These are phyloP conservation scores for Ictalurus punctatus DNA, from an alignment of 2,113 vertebrate species.

Conservation along the genomic window DNA sequence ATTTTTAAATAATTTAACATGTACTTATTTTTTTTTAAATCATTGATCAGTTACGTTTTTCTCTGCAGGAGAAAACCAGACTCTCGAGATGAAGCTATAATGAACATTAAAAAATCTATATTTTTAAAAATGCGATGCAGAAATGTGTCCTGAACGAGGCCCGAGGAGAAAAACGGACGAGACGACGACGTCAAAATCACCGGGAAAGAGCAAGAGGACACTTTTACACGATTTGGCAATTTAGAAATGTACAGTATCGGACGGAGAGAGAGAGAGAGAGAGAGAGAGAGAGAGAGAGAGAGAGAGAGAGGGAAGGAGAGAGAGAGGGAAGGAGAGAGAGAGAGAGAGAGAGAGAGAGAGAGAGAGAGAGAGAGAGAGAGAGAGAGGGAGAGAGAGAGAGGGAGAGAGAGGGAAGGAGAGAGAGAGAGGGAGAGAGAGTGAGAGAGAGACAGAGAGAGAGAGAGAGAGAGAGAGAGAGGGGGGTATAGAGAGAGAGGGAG, in stretches of 20 bases:
- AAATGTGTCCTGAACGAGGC: background rate
- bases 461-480: too few relatives aligned
- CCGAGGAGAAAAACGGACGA: background rate
- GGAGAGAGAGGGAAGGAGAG: too few relatives aligned
- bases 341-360: too few relatives aligned
- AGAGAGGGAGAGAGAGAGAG: too few relatives aligned
- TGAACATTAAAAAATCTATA: too few relatives aligned
- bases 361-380: too few relatives aligned
- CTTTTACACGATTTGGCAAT: slow-evolving; percentile 47
- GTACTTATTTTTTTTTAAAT: background rate
- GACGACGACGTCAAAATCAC: slow-evolving; percentile 65
- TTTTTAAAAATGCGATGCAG: background rate
- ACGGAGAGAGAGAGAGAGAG: background rate
- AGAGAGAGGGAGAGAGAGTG: too few relatives aligned
- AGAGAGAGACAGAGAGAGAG: too few relatives aligned
- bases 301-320: too few relatives aligned
- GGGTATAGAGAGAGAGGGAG: too few relatives aligned
- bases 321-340: too few relatives aligned
- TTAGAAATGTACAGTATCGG: slow-evolving; percentile 14
- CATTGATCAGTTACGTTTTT: background rate
- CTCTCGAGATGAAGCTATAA: background rate
- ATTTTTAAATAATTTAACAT: background rate
- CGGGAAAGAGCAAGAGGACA: slow-evolving; percentile 62
- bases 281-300: background rate
- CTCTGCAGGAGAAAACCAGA: background rate